Percentiles rank a stretch among this genome's conserved stretches.
Evolutionary conservation across 2,113 vertebrate genomes (phyloP).

Genomic region (Embiotoca jacksoni): DNA sequence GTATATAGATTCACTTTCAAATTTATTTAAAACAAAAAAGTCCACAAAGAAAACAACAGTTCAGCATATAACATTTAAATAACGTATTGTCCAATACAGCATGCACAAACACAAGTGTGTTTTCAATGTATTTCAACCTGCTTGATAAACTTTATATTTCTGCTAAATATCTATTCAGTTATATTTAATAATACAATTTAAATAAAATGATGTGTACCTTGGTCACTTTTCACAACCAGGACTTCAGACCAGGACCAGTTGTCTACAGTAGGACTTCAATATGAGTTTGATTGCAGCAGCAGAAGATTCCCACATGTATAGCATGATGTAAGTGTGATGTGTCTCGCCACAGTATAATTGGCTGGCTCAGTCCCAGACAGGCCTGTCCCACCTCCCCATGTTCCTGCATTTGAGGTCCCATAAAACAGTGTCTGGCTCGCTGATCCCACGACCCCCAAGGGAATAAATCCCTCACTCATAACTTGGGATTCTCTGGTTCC

Average conservation of each 20-base stretch:
- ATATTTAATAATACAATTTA: too few species aligned
- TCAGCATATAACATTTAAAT: not conserved
- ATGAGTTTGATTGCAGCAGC: constrained; percentile 27
- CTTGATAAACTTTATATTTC: not conserved
- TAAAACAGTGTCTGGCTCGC: constrained; percentile 75
- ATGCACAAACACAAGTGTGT: too few species aligned
- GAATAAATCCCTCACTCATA: constrained; percentile 65
- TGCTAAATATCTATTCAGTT: too few species aligned
- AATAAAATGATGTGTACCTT: too few species aligned
- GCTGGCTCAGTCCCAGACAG: constrained; percentile 72
- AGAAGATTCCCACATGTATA: constrained; percentile 57
- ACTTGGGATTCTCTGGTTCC: constrained; percentile 46
- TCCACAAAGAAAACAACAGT: too few species aligned
- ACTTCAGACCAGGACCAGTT: not conserved
- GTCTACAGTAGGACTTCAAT: constrained; percentile 17
- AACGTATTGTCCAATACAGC: too few species aligned
- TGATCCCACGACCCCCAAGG: constrained; percentile 72
- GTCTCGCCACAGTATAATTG: constrained; percentile 81
- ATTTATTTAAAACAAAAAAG: too few species aligned
- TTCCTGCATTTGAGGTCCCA: constrained; percentile 64
- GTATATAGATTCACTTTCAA: not conserved
- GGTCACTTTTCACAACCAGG: not conserved
- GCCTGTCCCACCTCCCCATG: constrained; percentile 67
- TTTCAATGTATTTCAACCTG: not conserved
- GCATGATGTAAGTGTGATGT: constrained; percentile 44